Conservation (phyloP, 2,888 invertebrate genomes). For the Dasysyrphus albostriatus region DNA sequence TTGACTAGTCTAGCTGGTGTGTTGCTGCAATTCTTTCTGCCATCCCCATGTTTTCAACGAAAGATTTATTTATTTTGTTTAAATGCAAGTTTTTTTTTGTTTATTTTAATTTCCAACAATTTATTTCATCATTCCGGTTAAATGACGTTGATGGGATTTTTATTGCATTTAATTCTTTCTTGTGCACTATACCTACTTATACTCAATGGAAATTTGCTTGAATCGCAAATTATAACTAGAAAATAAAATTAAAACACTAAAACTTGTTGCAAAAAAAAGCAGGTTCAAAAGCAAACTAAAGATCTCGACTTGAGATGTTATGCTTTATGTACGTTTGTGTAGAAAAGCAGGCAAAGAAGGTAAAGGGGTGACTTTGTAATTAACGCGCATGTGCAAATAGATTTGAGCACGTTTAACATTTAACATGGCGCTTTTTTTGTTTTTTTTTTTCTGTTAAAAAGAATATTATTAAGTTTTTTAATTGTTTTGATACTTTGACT, state of each 20-base stretch:
- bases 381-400: slow-evolving; percentile 48
- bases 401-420: slow-evolving; percentile 38
- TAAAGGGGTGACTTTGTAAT: slow-evolving; percentile 34
- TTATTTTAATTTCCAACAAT: slow-evolving; percentile 34
- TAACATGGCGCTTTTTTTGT: background rate
- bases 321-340: background rate
- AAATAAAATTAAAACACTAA: slow-evolving; percentile 31
- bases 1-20: background rate
- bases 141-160: slow-evolving; percentile 39
- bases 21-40: slow-evolving; percentile 45
- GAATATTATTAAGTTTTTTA: slow-evolving; percentile 2
- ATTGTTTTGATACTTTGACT: slow-evolving; percentile 38
- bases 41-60: slow-evolving; percentile 34
- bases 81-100: slow-evolving; percentile 11
- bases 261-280: slow-evolving; percentile 20
- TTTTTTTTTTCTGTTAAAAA: background rate
- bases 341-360: background rate
- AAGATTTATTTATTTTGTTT: slow-evolving; percentile 38
- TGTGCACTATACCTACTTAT: background rate
- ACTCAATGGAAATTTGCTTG: slow-evolving; percentile 37
- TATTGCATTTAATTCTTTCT: slow-evolving; percentile 23
- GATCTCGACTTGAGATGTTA: slow-evolving; percentile 32
- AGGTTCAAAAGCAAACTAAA: slow-evolving; percentile 29
- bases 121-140: slow-evolving; percentile 64
- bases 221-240: slow-evolving; percentile 34